Percentiles rank a stretch among this genome's conserved stretches.
Conservation (phyloP, 2,113 vertebrate species). For the Heptranchias perlo region DNA sequence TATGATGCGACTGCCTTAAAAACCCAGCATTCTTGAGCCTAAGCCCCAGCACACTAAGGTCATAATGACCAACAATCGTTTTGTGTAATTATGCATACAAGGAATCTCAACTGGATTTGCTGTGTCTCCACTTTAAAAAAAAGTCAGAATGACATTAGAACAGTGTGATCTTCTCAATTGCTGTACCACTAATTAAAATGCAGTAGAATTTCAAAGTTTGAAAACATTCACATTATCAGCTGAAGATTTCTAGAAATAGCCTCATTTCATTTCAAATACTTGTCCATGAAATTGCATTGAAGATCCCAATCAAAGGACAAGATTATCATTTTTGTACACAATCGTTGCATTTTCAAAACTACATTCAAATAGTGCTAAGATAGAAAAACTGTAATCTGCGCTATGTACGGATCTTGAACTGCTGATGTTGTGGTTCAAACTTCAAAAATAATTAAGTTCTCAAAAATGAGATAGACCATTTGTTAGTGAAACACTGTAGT, state of each 20-base stretch:
- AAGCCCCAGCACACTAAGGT: conserved; percentile 46
- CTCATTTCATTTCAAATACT: background rate
- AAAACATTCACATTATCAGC: background rate
- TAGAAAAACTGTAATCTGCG: background rate
- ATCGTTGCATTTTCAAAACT: background rate
- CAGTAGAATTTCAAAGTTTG: background rate
- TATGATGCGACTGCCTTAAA: background rate
- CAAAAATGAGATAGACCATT: background rate
- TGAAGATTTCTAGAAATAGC: background rate
- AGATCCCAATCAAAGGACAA: background rate
- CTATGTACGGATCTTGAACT: background rate
- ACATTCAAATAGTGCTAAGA: background rate
- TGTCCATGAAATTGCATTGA: background rate
- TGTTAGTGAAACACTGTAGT: background rate
- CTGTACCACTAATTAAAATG: background rate
- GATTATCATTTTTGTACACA: background rate
- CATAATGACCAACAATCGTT: conserved; percentile 67
- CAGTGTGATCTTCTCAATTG: background rate
- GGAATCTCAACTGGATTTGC: conserved; percentile 47
- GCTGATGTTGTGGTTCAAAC: background rate
- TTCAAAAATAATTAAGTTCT: conserved; percentile 2
- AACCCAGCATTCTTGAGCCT: conserved; percentile 35
- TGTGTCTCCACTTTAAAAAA: conserved; percentile 44
- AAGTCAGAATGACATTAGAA: conserved; percentile 61
- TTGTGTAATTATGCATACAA: conserved; percentile 51